Evolutionary conservation across 2,797 vertebrate species (phyloP).

Genomic region (Denticeps clupeoides): DNA sequence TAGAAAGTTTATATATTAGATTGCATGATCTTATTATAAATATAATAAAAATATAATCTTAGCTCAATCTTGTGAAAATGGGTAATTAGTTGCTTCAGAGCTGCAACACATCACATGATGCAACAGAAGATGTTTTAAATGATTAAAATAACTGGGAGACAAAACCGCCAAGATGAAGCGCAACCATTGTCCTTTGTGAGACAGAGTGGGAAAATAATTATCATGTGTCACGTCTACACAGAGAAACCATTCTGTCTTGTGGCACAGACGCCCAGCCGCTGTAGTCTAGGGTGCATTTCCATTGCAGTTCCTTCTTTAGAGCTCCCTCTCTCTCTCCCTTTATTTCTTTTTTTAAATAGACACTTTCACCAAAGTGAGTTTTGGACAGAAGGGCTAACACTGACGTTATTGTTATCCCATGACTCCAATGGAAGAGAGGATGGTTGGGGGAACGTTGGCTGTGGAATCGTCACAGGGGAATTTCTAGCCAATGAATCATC

Average conservation of each 20-base stretch:
- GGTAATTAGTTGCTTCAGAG: no score
- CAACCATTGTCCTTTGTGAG: slow-evolving; percentile 6
- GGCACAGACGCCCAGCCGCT: slow-evolving; percentile 1
- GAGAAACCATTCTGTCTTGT: slow-evolving; percentile 7
- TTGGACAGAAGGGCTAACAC: slow-evolving; percentile 2
- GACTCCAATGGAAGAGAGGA: no score
- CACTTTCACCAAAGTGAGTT: no score
- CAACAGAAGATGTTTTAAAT: not conserved
- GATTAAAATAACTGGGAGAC: not conserved
- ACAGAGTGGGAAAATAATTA: slow-evolving; percentile 4
- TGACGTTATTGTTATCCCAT: no score
- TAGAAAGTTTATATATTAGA: no score
- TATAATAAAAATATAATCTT: no score
- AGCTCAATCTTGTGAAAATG: no score
- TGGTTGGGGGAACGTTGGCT: no score
- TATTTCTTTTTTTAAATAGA: no score
- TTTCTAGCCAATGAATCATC: slow-evolving; percentile 6
- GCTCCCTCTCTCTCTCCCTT: no score
- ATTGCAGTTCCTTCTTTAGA: slow-evolving; percentile 8
- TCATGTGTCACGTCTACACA: slow-evolving; percentile 3
- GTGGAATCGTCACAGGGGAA: not conserved
- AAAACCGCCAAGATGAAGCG: not conserved
- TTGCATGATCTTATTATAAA: no score
- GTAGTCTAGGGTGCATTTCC: slow-evolving; percentile 19
- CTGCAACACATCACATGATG: no score